These are phyloP conservation scores for Margarornis squamiger DNA, from an alignment of 2,797 vertebrate species.

Conservation along the genomic window DNA sequence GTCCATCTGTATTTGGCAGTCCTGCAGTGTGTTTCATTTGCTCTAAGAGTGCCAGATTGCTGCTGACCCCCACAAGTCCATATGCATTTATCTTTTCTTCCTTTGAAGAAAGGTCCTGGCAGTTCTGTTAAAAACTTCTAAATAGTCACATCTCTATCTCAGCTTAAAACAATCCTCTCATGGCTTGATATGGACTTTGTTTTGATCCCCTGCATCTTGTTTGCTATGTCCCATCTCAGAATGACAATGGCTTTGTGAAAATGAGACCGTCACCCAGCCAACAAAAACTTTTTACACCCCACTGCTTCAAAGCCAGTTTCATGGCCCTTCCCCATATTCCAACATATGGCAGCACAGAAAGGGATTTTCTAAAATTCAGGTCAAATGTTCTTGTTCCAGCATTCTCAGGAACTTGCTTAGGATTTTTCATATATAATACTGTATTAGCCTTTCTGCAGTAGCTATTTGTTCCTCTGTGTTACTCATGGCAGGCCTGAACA, in stretches of 20 bases:
- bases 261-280: neutral
- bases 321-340: neutral
- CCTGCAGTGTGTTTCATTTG: neutral
- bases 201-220: neutral
- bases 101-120: neutral
- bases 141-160: neutral
- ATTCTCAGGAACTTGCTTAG: neutral
- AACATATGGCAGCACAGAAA: neutral
- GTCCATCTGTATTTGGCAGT: conserved; percentile 14
- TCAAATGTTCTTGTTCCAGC: neutral
- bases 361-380: neutral
- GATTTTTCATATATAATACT: neutral
- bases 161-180: neutral
- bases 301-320: neutral
- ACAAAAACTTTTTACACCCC: neutral
- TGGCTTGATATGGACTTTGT: neutral
- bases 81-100: neutral
- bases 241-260: neutral
- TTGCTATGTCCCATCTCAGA: neutral
- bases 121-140: neutral
- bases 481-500: neutral
- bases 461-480: neutral
- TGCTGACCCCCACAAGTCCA: neutral
- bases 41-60: neutral
- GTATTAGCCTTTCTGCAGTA: neutral